Evolutionary conservation across 2,888 invertebrate species (phyloP), one percentile per base, ranked within the genome.

Genomic region (Formica aserva): DNA sequence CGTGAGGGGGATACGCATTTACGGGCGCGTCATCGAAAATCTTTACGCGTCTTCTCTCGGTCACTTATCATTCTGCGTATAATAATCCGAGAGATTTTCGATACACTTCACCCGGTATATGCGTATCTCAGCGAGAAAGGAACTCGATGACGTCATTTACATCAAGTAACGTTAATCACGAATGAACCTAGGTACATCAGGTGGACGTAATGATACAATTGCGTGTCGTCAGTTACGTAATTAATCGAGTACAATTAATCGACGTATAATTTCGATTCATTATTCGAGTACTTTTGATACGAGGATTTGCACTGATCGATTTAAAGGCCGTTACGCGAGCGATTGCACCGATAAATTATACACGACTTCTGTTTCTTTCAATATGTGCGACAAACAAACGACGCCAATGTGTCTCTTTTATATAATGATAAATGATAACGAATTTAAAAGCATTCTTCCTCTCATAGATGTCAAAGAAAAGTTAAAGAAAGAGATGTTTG

Each of bases 211-310:
- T 57, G 57, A 45, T 45, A 45, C 48, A 60, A 75, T 75, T 57
- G 45, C 45, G 32, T 45, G 57, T 72, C 60, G 57, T 35, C 26
- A 48, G 57, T 52, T 52, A 52, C 74, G 74, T 60, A 78, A 78
- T 78, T 74, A 60, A 74, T 52, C 78, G 78, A 45, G 74, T 60
- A 74, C 60, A 60, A 80, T 80, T 80, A 60, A 75, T 1, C 45
- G 60, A 60, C 9, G 11, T 55, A 57, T 80, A 45, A 74, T 74
- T 75, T 80, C 60, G 78, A 80, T 60, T 52, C 18, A 38, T 80
- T 80, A 45, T 75, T 80, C 78, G 78, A 71, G 38, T 41, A 45
- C 76, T 60, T 80, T 75, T 75, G 75, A 78, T 80, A 80, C 60
- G 41, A 32, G 78, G 57, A 74, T 80, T 60, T 41, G 78, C 57